Conservation (phyloP, 35 echinoderm and acorn worm genomes). For the Strongylocentrotus purpuratus region DNA sequence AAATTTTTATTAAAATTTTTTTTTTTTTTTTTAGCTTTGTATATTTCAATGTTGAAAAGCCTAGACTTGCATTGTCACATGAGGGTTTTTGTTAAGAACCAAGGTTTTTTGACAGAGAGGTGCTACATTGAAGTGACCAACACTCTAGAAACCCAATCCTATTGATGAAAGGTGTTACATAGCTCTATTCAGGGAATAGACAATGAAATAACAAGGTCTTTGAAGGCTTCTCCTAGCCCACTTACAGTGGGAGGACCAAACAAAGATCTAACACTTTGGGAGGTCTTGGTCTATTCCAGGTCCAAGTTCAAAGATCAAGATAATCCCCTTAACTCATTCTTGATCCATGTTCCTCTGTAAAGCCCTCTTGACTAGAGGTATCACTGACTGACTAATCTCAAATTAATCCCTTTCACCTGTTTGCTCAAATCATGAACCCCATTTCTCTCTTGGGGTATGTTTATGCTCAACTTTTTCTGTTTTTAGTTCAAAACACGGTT, state of each 20-base stretch:
- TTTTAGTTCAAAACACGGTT: no score
- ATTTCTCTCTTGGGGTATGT: no score
- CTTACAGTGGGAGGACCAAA: background rate
- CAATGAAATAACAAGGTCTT: background rate
- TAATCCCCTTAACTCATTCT: background rate
- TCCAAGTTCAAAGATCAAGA: slow-evolving; percentile 17
- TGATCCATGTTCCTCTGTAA: background rate
- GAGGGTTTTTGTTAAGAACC: no score
- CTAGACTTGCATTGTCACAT: no score
- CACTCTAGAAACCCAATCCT: no score
- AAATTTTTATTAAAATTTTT: no score
- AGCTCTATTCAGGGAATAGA: background rate
- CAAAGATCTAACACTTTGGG: slow-evolving; percentile 1
- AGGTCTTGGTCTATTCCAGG: background rate
- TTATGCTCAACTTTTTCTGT: no score
- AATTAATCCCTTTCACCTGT: background rate
- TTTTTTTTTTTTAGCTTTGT: no score
- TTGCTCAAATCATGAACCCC: background rate
- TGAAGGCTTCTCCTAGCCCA: background rate
- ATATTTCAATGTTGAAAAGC: no score
- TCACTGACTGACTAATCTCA: background rate
- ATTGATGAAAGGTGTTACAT: no score
- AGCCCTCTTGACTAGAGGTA: background rate
- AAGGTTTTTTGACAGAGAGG: no score
- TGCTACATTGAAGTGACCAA: no score